phyloP scores from a whole-genome alignment of 2,888 invertebrate genomes.

The Pherbina coryleti region DNA sequence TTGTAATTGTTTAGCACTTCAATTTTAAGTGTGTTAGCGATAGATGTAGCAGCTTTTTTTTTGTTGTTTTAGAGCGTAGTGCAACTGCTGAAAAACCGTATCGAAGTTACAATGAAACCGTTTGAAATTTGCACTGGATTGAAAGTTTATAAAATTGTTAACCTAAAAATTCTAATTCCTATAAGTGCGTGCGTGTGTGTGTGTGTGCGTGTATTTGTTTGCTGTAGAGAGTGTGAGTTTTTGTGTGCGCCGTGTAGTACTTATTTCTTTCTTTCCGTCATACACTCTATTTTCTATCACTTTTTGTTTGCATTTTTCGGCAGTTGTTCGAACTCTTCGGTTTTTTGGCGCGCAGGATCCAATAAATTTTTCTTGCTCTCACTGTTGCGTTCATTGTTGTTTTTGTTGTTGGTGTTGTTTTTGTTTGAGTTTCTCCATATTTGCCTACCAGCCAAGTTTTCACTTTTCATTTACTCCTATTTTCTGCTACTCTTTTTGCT shows the following conservation, averaged over 20 bases:
- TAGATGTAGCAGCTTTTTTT: neutral
- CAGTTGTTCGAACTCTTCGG: neutral
- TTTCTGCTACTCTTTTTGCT: conserved; percentile 34
- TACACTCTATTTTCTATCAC: neutral
- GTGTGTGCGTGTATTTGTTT: neutral
- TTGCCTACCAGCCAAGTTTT: conserved; percentile 18
- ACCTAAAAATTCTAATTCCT: neutral
- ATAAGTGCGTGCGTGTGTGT: neutral
- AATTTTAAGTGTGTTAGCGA: neutral
- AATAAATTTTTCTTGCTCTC: conserved; percentile 27
- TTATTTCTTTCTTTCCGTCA: neutral
- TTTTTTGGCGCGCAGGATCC: conserved; percentile 33
- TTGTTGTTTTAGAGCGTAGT: neutral
- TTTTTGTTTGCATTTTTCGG: neutral
- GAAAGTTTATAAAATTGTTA: neutral
- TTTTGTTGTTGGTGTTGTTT: neutral
- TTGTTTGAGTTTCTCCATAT: neutral
- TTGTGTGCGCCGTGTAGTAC: neutral
- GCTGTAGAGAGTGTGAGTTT: neutral
- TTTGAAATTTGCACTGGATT: too few relatives aligned
- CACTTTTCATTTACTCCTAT: conserved; percentile 31
- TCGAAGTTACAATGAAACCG: too few relatives aligned
- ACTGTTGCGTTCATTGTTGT: neutral
- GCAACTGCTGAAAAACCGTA: neutral
- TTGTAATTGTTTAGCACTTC: neutral